These are phyloP conservation scores for Scarus forsteni DNA, from an alignment of 2,797 vertebrate species.

Conservation along the genomic window DNA sequence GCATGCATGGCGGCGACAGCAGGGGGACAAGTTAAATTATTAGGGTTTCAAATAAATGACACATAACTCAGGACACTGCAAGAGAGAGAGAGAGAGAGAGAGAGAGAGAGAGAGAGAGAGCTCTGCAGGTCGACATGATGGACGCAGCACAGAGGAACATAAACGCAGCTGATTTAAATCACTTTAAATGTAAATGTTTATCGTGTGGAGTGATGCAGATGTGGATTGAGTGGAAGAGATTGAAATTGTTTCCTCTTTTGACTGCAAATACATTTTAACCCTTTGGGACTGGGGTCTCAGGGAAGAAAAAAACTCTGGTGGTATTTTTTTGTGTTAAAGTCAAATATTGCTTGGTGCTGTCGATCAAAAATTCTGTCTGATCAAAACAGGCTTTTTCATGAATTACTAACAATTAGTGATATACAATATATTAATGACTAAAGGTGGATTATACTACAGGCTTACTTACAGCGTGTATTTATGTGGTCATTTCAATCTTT, in stretches of 20 bases:
- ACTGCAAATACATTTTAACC: constrained; percentile 72
- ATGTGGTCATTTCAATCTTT: too few relatives aligned
- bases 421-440: too few relatives aligned
- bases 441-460: too few relatives aligned
- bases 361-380: too few relatives aligned
- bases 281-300: constrained; percentile 21
- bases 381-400: too few relatives aligned
- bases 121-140: constrained; percentile 77
- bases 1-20: constrained; percentile 56
- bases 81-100: constrained; percentile 24
- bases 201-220: constrained; percentile 80
- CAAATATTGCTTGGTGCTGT: background rate
- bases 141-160: constrained; percentile 81
- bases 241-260: constrained; percentile 78
- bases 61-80: constrained; percentile 81
- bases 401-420: too few relatives aligned
- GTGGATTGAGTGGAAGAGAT: constrained; percentile 75
- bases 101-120: background rate
- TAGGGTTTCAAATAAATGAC: constrained; percentile 86
- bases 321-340: constrained; percentile 1
- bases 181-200: constrained; percentile 90
- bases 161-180: constrained; percentile 86
- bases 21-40: constrained; percentile 81
- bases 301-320: constrained; percentile 15
- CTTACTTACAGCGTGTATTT: too few relatives aligned